Conservation (phyloP, 2,888 invertebrate species). For the Lasioglossum villosulum region DNA sequence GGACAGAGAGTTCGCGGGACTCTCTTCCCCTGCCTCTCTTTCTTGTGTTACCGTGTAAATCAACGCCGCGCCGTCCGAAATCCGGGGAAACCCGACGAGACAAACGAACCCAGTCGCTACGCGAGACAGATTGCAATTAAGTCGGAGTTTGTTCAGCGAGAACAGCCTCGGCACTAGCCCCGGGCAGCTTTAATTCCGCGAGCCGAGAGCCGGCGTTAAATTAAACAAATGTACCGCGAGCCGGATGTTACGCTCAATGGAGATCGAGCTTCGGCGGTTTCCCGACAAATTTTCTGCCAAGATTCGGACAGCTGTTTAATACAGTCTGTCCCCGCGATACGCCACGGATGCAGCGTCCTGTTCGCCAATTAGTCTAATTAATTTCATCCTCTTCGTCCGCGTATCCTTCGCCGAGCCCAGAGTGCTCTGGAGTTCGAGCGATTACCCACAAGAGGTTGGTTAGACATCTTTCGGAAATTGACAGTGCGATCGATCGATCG, state of each 20-base stretch:
- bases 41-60: conserved; percentile 39
- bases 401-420: not conserved
- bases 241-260: not conserved
- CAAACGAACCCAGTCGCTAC: not conserved
- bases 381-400: not conserved
- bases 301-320: not conserved
- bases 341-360: not conserved
- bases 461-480: not conserved
- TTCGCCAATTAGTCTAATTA: not conserved
- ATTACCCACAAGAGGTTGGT: not conserved
- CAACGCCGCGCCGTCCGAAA: not conserved
- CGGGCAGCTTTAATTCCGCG: conserved; percentile 5
- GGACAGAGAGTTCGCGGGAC: not conserved
- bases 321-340: not conserved
- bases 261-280: not conserved
- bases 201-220: not conserved
- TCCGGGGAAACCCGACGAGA: not conserved
- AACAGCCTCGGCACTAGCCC: not conserved
- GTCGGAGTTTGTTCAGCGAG: conserved; percentile 1
- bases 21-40: not conserved
- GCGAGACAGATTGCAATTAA: conserved; percentile 16
- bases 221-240: conserved; percentile 12
- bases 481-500: not conserved
- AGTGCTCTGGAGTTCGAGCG: not conserved
- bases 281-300: not conserved